Evolutionary conservation across 1,140 invertebrate species (phyloP), one percentile per base, ranked within the genome.

Genomic region (Epicauta chinensis): DNA sequence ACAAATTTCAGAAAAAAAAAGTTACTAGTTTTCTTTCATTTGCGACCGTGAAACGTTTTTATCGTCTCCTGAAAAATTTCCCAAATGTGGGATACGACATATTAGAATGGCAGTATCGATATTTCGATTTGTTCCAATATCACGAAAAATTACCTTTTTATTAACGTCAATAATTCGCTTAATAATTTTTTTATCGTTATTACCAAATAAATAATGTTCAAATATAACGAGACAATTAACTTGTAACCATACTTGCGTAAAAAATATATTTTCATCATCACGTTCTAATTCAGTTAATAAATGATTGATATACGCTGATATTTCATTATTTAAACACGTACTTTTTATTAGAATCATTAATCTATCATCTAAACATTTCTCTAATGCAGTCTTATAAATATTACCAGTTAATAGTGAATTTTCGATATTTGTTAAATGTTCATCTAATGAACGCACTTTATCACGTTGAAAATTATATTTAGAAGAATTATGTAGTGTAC

Each of bases 181-280:
- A 39, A 89, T 79, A 9, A 87, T 66, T 73, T 87, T 91, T 65
- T 83, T 91, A 62, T 95, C 91, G 53, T 77, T 76, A 36, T 74
- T 77, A 15, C 85, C 83, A 73, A 89, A 91, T n/a, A 91, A 73
- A 61, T 84, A 80, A 55, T 81, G 79, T 48, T 82, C 78, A 13
- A 93, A 72, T 2, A 87, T 81, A 69, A 83, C 81, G 2, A 91
- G 72, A 15, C 81, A 74, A 73, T 86, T 88, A 1, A 85, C 68
- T 66, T 83, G 82, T 13, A 91, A 79, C 73, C 84, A 85, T 59
- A 79, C 79, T 51, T 77, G 77, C 38, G 76, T 78, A 59, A 77
- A 71, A 58, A 65, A 65, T 63, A 76, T 70, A 70, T 76, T 73
- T 44, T 78, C 77, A 51, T 75, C 73, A 44, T 81, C 76, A 60